Evolutionary conservation across 1,140 invertebrate species (phyloP).

Genomic region (Diorhabda sublineata): DNA sequence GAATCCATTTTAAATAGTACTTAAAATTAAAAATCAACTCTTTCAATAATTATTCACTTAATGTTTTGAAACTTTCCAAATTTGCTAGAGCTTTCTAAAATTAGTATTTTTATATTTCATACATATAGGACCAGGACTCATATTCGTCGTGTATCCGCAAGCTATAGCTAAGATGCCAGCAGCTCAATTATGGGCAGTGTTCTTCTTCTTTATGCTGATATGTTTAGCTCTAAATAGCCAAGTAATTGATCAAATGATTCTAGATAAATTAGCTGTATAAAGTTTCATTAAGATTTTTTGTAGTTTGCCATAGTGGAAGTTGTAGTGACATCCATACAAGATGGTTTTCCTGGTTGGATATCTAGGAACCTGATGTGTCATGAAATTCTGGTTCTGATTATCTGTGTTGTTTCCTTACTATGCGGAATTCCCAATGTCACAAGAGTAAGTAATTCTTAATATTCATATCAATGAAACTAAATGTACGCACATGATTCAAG

Average conservation of each 20-base stretch:
- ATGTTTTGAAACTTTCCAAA: too few relatives aligned
- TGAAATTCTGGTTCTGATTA: conserved; percentile 77
- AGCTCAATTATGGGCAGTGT: conserved; percentile 76
- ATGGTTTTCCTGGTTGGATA: conserved; percentile 82
- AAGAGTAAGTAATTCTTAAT: conserved; percentile 52
- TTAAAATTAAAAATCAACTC: too few relatives aligned
- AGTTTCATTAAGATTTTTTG: conserved; percentile 43
- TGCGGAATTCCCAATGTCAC: conserved; percentile 82
- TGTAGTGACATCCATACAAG: conserved; percentile 86
- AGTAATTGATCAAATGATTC: conserved; percentile 51
- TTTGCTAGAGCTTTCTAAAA: too few relatives aligned
- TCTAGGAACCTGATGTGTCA: conserved; percentile 77
- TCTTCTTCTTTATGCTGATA: conserved; percentile 89
- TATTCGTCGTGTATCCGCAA: conserved; percentile 88
- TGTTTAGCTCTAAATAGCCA: conserved; percentile 88
- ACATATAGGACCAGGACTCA: conserved; percentile 70
- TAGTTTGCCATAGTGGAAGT: conserved; percentile 89
- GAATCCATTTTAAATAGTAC: too few relatives aligned
- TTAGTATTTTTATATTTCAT: too few relatives aligned
- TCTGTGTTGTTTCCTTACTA: conserved; percentile 77
- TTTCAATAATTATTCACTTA: too few relatives aligned
- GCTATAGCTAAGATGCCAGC: conserved; percentile 85
- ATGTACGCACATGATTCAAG: not conserved
- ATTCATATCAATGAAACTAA: not conserved
- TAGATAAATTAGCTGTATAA: conserved; percentile 18